Percentiles rank a stretch among this genome's conserved stretches.
These are phyloP conservation scores for Drosophila grimshawi DNA, from an alignment of 1,140 invertebrate species.

Conservation along the genomic window DNA sequence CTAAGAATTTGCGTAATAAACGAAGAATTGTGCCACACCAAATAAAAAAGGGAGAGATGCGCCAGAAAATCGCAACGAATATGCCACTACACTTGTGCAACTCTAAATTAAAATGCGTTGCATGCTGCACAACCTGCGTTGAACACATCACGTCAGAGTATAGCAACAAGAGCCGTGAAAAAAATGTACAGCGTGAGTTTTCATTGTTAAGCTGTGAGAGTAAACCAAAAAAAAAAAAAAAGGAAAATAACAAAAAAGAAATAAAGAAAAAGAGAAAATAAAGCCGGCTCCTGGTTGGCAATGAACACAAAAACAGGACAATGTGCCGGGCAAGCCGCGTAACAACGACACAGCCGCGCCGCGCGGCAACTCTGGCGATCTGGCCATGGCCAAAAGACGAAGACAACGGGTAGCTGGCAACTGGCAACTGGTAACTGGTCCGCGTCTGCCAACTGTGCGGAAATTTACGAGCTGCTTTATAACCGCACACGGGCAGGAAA, in stretches of 20 bases:
- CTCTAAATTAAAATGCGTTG: not conserved
- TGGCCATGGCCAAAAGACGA: conserved; percentile 31
- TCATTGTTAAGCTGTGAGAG: conserved; percentile 40
- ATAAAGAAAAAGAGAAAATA: conserved; percentile 18
- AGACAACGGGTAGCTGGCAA: conserved; percentile 29
- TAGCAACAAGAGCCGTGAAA: conserved; percentile 42
- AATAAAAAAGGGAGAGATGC: conserved; percentile 15
- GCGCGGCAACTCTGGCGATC: conserved; percentile 44
- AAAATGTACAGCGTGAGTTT: conserved; percentile 55
- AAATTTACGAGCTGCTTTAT: conserved; percentile 80
- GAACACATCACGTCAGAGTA: not conserved
- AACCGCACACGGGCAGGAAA: conserved; percentile 54
- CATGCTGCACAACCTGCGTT: not conserved
- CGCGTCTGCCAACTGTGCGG: conserved; percentile 44
- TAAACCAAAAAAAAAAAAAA: conserved; percentile 37
- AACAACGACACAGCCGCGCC: conserved; percentile 5
- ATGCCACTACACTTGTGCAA: conserved; percentile 7
- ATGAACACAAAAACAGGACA: conserved; percentile 41
- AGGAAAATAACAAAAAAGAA: conserved; percentile 19
- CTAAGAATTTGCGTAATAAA: conserved; percentile 76
- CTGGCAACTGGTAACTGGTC: conserved; percentile 24
- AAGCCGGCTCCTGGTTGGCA: conserved; percentile 39
- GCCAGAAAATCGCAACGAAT: conserved; percentile 3
- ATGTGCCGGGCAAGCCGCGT: conserved; percentile 6
- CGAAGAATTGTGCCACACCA: conserved; percentile 51